phyloP scores from a whole-genome alignment of 1,140 invertebrate species.

The Trinorchestia longiramus region DNA sequence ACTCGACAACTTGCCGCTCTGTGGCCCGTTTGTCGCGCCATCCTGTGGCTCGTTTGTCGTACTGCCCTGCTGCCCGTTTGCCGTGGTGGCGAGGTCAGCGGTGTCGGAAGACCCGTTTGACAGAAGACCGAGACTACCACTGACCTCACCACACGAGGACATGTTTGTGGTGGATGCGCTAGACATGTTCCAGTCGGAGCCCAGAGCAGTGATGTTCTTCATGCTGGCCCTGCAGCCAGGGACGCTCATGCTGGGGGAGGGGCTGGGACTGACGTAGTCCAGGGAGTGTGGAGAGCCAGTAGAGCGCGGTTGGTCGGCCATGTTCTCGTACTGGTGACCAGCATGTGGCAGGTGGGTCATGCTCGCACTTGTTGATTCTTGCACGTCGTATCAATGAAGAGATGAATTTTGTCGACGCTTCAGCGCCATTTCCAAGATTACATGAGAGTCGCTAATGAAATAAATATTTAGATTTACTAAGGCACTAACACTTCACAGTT shows the following conservation, averaged over 20 bases:
- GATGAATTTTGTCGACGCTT: neutral
- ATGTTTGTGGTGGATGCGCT: neutral
- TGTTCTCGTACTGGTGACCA: neutral
- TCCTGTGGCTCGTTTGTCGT: neutral
- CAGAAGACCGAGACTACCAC: neutral
- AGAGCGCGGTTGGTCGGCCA: neutral
- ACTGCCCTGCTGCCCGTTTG: neutral
- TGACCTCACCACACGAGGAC: neutral
- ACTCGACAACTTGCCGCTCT: slow-evolving; percentile 8
- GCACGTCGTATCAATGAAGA: neutral
- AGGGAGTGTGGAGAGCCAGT: neutral
- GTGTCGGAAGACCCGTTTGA: neutral
- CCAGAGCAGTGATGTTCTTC: neutral
- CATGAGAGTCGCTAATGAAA: neutral
- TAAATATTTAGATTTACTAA: neutral
- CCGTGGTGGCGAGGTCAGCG: neutral
- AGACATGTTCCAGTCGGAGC: slow-evolving; percentile 7
- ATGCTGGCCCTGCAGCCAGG: neutral
- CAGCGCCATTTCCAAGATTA: neutral
- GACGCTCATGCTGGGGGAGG: neutral
- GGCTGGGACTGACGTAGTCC: neutral
- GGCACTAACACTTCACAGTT: neutral
- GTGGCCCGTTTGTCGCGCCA: neutral
- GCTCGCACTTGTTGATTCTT: neutral
- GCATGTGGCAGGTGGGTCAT: neutral